Base-by-base conservation (phyloP, 2,888 invertebrate genomes). In the Conus canariensis region DNA sequence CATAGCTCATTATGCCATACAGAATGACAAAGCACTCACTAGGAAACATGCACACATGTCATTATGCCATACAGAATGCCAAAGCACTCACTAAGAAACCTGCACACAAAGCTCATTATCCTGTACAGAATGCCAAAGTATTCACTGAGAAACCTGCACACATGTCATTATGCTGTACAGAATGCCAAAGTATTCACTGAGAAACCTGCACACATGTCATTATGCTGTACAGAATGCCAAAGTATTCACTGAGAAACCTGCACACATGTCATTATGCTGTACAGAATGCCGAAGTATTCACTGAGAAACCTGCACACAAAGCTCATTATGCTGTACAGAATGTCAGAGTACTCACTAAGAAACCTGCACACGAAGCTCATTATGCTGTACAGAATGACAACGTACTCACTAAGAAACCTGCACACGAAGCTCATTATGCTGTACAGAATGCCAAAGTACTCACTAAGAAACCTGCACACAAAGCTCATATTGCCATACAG, bases 91-190 rank as follows among this genome's bases (percentile, higher is more conserved):
- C 30, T 1, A 30, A 30, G 30, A 77, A n/a, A 74, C 14, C n/a
- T 30, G 30, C 30, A 30, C 30, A 30, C 2, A n/a, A n/a, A 30
- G 30, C 30, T 93, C 93, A 93, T 92, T 14, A 94, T 85, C 10
- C 94, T 94, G 91, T 94, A 94, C 90, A 94, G 87, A 25, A 93
- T 56, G 25, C 93, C 94, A 91, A 94, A 94, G 89, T 94, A 94
- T 87, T 94, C 92, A 87, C 92, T 92, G 0, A 94, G 94, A 90
- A 94, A 94, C 88, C 94, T 94, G 91, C 1, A 93, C 91, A 56
- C 19, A 45, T 0, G 1, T 7, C n/a, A 30, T 30, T 30, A 30
- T 30, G 30, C 30, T 2, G 2, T 30, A 30, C 90, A 94, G 87
- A 25, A 93, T 56, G 25, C 93, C 94, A 59, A 30, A 30, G 25